Evolutionary conservation across 2,888 invertebrate genomes (phyloP).

Genomic region (Sceliomorpha sp.): DNA sequence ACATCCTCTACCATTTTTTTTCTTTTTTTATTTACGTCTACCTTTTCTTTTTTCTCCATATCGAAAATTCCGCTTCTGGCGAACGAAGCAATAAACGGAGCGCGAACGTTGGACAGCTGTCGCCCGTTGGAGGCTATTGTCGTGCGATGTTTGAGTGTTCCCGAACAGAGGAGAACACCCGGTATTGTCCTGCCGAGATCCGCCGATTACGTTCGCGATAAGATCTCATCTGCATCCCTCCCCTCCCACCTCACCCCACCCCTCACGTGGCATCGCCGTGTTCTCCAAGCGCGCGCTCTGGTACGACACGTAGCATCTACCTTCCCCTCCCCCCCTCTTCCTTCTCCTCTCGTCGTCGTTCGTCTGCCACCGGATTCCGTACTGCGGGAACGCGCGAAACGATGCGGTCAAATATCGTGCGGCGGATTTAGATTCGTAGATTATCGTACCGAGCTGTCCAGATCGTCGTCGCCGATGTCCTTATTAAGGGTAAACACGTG

Average conservation of each 20-base stretch:
- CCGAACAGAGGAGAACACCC: slow-evolving; percentile 76
- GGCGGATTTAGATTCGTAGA: slow-evolving; percentile 42
- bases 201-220: slow-evolving; percentile 77
- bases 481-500: slow-evolving; percentile 36
- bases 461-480: slow-evolving; percentile 21
- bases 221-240: slow-evolving; percentile 78
- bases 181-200: slow-evolving; percentile 78
- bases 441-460: slow-evolving; percentile 18
- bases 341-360: too few relatives aligned
- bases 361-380: slow-evolving; percentile 20
- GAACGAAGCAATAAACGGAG: slow-evolving; percentile 47
- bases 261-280: slow-evolving; percentile 11
- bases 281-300: too few relatives aligned
- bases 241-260: slow-evolving; percentile 2
- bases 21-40: slow-evolving; percentile 1
- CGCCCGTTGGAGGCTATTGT: slow-evolving; percentile 77
- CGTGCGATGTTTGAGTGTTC: slow-evolving; percentile 77
- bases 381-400: slow-evolving; percentile 40
- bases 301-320: too few relatives aligned
- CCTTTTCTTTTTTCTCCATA: slow-evolving; percentile 48
- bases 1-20: background rate
- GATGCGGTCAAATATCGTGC: slow-evolving; percentile 40
- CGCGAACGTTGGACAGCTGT: slow-evolving; percentile 77
- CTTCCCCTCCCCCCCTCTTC: too few relatives aligned
- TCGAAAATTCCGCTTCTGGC: slow-evolving; percentile 49